Evolutionary conservation across 2,888 invertebrate species (phyloP).

Genomic region (Penaeus monodon): DNA sequence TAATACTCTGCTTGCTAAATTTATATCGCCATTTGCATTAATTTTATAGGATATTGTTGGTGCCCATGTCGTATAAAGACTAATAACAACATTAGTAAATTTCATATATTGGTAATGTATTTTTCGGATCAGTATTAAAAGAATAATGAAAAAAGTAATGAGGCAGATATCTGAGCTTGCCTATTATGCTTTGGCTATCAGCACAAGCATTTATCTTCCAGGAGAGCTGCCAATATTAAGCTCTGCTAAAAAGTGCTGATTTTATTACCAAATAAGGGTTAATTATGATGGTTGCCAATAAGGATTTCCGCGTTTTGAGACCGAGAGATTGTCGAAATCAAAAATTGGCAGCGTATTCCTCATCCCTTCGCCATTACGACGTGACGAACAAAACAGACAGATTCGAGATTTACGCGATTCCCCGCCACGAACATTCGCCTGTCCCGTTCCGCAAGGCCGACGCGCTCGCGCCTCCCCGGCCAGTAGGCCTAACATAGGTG

Average conservation of each 20-base stretch:
- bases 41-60: conserved; percentile 59
- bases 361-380: too few relatives aligned
- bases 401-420: too few relatives aligned
- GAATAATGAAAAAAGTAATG: conserved; percentile 60
- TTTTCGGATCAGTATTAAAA: conserved; percentile 59
- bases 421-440: too few relatives aligned
- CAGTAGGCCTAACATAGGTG: too few relatives aligned
- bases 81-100: conserved; percentile 60
- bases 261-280: conserved; percentile 47
- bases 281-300: conserved; percentile 38
- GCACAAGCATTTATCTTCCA: conserved; percentile 34
- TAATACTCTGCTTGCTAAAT: conserved; percentile 54
- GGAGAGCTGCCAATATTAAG: conserved; percentile 47
- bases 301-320: neutral
- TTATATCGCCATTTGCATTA: conserved; percentile 58
- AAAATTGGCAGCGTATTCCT: too few relatives aligned
- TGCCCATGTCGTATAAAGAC: conserved; percentile 59
- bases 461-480: too few relatives aligned
- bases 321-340: too few relatives aligned
- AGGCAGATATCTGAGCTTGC: conserved; percentile 44
- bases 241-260: conserved; percentile 40
- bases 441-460: too few relatives aligned
- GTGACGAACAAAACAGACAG: too few relatives aligned
- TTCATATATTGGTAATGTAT: conserved; percentile 60
- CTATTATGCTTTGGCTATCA: conserved; percentile 38